These are phyloP conservation scores for Chelonia mydas DNA, from an alignment of 2,797 vertebrate genomes.

Conservation along the genomic window DNA sequence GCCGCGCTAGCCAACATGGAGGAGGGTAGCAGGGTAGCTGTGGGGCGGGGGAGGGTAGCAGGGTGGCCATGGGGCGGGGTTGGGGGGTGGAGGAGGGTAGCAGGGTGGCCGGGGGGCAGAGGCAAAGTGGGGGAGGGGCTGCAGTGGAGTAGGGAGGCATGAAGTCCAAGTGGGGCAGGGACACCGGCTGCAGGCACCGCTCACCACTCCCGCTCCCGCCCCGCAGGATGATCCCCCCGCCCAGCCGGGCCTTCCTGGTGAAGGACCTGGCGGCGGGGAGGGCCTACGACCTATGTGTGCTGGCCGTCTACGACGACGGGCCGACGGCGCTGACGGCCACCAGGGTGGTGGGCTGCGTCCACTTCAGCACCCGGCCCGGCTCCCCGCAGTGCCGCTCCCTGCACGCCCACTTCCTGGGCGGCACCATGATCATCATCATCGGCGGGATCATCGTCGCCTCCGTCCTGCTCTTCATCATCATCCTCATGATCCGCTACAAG, in stretches of 20 bases:
- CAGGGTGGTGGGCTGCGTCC: conserved; percentile 86
- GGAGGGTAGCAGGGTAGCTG: no score
- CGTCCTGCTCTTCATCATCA: conserved; percentile 94
- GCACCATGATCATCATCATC: conserved; percentile 96
- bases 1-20: no score
- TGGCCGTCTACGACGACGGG: conserved; percentile 70
- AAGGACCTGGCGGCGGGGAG: conserved; percentile 74
- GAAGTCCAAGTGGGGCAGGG: not conserved
- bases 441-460: conserved; percentile 94
- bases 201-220: conserved; percentile 73
- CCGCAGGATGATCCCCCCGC: conserved; percentile 76
- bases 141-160: not conserved
- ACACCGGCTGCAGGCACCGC: not conserved
- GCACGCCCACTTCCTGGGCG: conserved; percentile 92
- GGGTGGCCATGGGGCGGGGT: no score
- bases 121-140: no score
- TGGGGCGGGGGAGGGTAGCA: no score
- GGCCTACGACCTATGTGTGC: conserved; percentile 76
- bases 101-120: no score
- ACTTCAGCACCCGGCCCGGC: conserved; percentile 88
- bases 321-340: conserved; percentile 79
- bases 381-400: conserved; percentile 88
- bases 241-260: conserved; percentile 74
- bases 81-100: no score
- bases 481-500: conserved; percentile 97